Conservation (phyloP, 2,113 vertebrate species). For the Channa maculata region DNA sequence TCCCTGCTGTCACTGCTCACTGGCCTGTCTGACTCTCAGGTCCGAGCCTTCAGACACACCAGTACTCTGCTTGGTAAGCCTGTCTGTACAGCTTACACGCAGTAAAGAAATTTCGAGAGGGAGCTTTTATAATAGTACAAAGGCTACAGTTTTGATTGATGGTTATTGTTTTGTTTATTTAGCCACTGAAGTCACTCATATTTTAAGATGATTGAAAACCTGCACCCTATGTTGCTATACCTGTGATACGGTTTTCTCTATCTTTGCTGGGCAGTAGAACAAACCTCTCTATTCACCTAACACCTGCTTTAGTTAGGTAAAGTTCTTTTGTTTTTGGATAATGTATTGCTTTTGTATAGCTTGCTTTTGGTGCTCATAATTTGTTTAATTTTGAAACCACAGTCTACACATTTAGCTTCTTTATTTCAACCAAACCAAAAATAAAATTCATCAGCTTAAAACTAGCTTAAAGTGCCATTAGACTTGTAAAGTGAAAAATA, state of each 20-base stretch:
- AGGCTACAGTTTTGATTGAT: not conserved
- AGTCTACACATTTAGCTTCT: not conserved
- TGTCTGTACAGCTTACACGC: not conserved
- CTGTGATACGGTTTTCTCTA: not conserved
- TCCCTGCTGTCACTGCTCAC: conserved; percentile 87
- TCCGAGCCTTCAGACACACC: conserved; percentile 92
- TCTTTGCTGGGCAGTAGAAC: not conserved
- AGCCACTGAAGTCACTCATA: not conserved
- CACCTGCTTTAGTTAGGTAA: conserved; percentile 25
- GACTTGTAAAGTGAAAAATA: no score
- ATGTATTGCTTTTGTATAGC: not conserved
- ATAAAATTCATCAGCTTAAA: not conserved
- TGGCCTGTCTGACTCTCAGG: conserved; percentile 90
- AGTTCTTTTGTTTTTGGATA: conserved; percentile 40
- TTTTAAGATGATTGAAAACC: not conserved
- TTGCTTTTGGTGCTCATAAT: conserved; percentile 11
- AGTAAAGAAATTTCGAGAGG: not conserved
- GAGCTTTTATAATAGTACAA: not conserved
- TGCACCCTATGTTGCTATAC: not conserved
- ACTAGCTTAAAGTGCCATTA: no score
- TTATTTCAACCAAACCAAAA: not conserved
- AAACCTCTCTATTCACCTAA: conserved; percentile 23
- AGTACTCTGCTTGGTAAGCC: conserved; percentile 89
- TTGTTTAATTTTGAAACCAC: conserved; percentile 7
- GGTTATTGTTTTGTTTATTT: not conserved